phyloP scores from a whole-genome alignment of 2,797 vertebrate genomes.

The Chaetodon trifasciatus region DNA sequence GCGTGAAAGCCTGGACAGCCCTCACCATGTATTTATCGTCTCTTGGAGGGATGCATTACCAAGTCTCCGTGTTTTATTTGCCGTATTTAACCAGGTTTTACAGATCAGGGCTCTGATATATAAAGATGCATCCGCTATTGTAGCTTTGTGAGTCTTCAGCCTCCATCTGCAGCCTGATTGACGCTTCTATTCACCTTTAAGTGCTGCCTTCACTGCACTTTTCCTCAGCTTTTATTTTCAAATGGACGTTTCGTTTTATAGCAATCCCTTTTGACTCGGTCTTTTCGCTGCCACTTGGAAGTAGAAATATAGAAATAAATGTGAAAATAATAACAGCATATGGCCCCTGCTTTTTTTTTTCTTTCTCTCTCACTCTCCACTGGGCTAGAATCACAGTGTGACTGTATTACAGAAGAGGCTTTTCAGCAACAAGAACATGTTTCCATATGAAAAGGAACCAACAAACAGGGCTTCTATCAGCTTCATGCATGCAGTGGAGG shows the following conservation, averaged over 20 bases:
- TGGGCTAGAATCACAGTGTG: slow-evolving; percentile 88
- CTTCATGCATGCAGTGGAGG: slow-evolving; percentile 63
- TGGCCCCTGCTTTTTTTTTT: slow-evolving; percentile 81
- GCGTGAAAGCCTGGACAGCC: slow-evolving; percentile 31
- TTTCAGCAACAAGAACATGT: slow-evolving; percentile 89
- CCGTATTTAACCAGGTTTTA: slow-evolving; percentile 85
- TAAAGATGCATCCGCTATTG: slow-evolving; percentile 79
- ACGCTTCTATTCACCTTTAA: slow-evolving; percentile 91
- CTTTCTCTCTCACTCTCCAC: slow-evolving; percentile 38
- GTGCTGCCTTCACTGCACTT: slow-evolving; percentile 88
- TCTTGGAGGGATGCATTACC: slow-evolving; percentile 74
- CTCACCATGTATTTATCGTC: slow-evolving; percentile 73
- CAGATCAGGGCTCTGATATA: slow-evolving; percentile 84
- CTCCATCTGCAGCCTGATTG: slow-evolving; percentile 86
- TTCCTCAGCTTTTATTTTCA: slow-evolving; percentile 91
- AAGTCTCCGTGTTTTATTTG: slow-evolving; percentile 73
- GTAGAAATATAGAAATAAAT: slow-evolving; percentile 88
- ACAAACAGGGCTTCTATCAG: slow-evolving; percentile 90
- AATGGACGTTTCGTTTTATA: slow-evolving; percentile 88
- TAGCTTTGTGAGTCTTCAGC: slow-evolving; percentile 72
- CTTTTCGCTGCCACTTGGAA: slow-evolving; percentile 87
- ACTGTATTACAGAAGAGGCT: slow-evolving; percentile 85
- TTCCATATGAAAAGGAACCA: slow-evolving; percentile 92
- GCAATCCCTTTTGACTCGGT: slow-evolving; percentile 84
- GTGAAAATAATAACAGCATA: slow-evolving; percentile 87